Percentiles rank a stretch among this genome's conserved stretches.
Conservation (phyloP, 2,888 invertebrate species). For the Trichogramma dendrolimi region DNA sequence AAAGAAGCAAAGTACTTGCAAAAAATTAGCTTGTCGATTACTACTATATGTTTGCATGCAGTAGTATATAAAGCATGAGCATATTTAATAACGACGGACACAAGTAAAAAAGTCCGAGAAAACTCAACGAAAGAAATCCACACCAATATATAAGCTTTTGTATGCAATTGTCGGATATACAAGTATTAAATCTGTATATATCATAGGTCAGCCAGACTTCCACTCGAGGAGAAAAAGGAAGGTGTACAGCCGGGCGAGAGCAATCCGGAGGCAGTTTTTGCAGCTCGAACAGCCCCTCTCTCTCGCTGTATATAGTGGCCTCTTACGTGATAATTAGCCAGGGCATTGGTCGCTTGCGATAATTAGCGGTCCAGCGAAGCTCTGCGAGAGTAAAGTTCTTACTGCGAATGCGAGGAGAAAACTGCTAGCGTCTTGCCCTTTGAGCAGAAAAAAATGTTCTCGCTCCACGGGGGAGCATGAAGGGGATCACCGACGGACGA, state of each 20-base stretch:
- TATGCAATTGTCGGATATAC: conserved; percentile 18
- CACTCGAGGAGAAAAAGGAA: neutral
- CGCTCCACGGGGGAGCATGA: too few relatives aligned
- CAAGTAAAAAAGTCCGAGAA: conserved; percentile 17
- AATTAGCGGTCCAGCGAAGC: conserved; percentile 33
- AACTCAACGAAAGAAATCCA: conserved; percentile 22
- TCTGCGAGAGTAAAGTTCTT: conserved; percentile 31
- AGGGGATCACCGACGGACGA: too few relatives aligned
- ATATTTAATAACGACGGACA: neutral
- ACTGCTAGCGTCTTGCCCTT: conserved; percentile 20
- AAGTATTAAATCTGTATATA: too few relatives aligned
- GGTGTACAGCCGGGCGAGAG: conserved; percentile 20
- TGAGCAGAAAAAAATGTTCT: too few relatives aligned
- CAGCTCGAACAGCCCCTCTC: conserved; percentile 25
- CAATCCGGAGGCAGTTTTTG: conserved; percentile 25
- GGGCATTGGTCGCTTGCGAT: conserved; percentile 36
- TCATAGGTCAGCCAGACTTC: conserved; percentile 10
- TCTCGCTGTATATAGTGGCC: conserved; percentile 8
- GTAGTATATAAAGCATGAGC: too few relatives aligned
- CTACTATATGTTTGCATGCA: too few relatives aligned
- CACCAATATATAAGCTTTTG: conserved; percentile 20
- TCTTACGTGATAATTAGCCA: conserved; percentile 34
- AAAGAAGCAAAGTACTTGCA: conserved; percentile 13
- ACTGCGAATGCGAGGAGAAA: conserved; percentile 30
- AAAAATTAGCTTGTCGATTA: too few relatives aligned